These are phyloP conservation scores for Muntiacus muntjak DNA, from an alignment of 2,113 vertebrate species.

Conservation along the genomic window DNA sequence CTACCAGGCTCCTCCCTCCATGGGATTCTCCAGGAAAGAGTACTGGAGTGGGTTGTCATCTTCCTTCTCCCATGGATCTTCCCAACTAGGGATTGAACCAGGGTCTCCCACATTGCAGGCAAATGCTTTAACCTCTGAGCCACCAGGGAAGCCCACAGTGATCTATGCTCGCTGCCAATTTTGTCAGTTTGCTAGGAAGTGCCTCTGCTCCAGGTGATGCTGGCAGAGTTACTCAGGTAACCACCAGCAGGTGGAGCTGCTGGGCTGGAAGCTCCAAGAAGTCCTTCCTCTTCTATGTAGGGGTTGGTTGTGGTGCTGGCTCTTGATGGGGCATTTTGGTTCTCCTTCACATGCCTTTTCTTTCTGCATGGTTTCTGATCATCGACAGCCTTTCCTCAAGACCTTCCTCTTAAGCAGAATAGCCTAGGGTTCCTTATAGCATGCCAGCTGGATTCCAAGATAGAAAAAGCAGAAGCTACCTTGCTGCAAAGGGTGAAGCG, in stretches of 20 bases:
- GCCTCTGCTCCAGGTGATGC: background rate
- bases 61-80: no score
- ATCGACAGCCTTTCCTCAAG: background rate
- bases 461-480: background rate
- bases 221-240: background rate
- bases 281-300: background rate
- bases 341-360: background rate
- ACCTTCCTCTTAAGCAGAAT: background rate
- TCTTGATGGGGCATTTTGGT: background rate
- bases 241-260: background rate
- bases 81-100: no score
- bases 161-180: background rate
- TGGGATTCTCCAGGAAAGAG: no score
- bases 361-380: background rate
- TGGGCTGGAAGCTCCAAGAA: background rate
- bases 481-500: background rate
- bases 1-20: no score
- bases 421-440: background rate
- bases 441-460: background rate
- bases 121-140: no score
- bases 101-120: no score
- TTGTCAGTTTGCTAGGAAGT: background rate
- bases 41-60: no score
- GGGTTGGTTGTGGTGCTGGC: background rate
- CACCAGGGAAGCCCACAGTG: no score